Percentiles rank a stretch among this genome's conserved stretches.
Evolutionary conservation across 2,888 invertebrate genomes (phyloP).

Genomic region (Entomobrya multifasciata): DNA sequence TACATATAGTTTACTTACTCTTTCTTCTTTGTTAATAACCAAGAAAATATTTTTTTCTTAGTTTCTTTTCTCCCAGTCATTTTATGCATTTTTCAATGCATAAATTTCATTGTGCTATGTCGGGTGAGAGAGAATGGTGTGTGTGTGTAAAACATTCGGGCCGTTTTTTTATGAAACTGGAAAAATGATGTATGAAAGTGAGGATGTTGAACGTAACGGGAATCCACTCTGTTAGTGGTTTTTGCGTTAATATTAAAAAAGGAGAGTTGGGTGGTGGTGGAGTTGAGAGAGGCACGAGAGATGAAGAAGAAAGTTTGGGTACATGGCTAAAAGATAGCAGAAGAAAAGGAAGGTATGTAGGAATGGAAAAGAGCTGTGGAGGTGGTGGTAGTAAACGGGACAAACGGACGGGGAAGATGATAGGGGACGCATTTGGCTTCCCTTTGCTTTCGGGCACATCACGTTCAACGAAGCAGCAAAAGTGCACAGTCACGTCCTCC

Average conservation of each 20-base stretch:
- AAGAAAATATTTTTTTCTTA: conserved; percentile 30
- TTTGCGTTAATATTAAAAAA: not conserved
- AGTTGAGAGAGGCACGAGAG: not conserved
- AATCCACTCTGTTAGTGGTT: conserved; percentile 31
- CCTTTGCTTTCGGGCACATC: conserved; percentile 56
- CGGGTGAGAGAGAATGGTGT: not conserved
- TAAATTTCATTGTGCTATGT: conserved; percentile 42
- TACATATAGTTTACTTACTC: not conserved
- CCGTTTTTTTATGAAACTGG: conserved; percentile 40
- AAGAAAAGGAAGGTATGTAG: not conserved
- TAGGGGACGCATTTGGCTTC: conserved; percentile 60
- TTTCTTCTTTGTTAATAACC: conserved; percentile 33
- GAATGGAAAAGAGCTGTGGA: not conserved
- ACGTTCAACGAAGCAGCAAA: conserved; percentile 68
- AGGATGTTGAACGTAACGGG: not conserved
- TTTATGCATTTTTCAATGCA: conserved; percentile 66
- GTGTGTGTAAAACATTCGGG: conserved; percentile 19
- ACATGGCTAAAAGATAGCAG: not conserved
- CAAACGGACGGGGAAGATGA: conserved; percentile 42
- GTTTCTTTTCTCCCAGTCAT: conserved; percentile 18
- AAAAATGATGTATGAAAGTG: not conserved
- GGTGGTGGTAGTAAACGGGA: conserved; percentile 13
- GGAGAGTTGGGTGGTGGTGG: conserved; percentile 12
- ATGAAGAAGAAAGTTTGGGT: not conserved
- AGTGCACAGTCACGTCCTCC: conserved; percentile 70